phyloP scores from a whole-genome alignment of 2,113 vertebrate genomes.

The Chamaetylas fuelleborni region DNA sequence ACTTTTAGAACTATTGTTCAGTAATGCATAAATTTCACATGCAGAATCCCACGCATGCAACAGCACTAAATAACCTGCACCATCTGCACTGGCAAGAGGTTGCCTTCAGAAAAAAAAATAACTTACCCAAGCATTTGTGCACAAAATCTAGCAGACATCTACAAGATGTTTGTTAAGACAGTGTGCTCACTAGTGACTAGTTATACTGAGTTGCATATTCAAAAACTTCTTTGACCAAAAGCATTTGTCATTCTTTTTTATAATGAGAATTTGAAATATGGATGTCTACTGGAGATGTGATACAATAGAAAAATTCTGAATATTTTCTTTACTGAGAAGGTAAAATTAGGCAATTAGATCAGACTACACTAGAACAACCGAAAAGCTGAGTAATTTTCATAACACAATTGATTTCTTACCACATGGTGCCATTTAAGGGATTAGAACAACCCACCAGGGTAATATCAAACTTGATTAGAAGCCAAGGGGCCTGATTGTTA shows the following conservation, averaged over 20 bases:
- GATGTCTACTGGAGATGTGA: not conserved
- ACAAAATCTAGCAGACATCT: not conserved
- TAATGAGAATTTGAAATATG: not conserved
- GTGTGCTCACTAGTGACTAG: not conserved
- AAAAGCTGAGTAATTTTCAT: slow-evolving; percentile 25
- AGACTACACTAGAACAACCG: not conserved
- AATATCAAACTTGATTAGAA: slow-evolving; percentile 65
- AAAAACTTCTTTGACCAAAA: not conserved
- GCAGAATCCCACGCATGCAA: not conserved
- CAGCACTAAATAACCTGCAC: not conserved
- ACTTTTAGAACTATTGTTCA: not conserved
- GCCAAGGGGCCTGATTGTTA: slow-evolving; percentile 20
- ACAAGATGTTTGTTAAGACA: not conserved
- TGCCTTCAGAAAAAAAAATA: not conserved
- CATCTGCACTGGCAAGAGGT: not conserved
- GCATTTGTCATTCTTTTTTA: not conserved
- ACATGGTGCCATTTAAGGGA: slow-evolving; percentile 38
- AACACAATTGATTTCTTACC: slow-evolving; percentile 27
- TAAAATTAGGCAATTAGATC: not conserved
- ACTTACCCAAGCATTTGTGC: not conserved
- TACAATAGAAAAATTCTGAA: not conserved
- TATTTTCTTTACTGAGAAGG: slow-evolving; percentile 15
- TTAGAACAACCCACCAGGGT: slow-evolving; percentile 41
- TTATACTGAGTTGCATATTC: not conserved
- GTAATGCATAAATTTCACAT: fast-evolving